Evolutionary conservation across 2,888 invertebrate species (phyloP).

Genomic region (Cremastobaeus sp.): DNA sequence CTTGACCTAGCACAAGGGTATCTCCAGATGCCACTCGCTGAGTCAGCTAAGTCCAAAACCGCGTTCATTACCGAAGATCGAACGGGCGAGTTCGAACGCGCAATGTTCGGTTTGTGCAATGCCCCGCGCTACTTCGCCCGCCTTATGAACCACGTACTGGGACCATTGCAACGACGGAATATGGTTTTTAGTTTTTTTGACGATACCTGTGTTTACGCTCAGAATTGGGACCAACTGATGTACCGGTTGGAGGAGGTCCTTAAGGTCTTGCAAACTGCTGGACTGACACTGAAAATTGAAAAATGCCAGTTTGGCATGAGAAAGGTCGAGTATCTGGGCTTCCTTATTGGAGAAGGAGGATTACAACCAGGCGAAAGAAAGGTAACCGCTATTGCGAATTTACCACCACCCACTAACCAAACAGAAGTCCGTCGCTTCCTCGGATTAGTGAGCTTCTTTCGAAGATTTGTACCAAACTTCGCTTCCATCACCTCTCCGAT

Average conservation of each 20-base stretch:
- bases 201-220: constrained; percentile 15
- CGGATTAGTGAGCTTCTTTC: constrained; percentile 25
- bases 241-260: not conserved
- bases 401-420: constrained; percentile 1
- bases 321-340: constrained; percentile 24
- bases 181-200: constrained; percentile 15
- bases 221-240: not conserved
- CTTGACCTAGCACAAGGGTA: constrained; percentile 35
- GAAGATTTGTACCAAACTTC: not conserved
- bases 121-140: constrained; percentile 39
- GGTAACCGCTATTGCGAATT: constrained; percentile 2
- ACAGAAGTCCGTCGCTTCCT: constrained; percentile 5
- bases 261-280: not conserved
- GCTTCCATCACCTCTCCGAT: not conserved
- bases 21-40: constrained; percentile 35
- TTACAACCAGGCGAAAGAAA: constrained; percentile 30
- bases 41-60: constrained; percentile 27
- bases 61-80: constrained; percentile 43
- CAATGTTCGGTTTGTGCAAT: constrained; percentile 39
- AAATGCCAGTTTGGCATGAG: constrained; percentile 19
- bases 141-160: constrained; percentile 25
- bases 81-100: constrained; percentile 29
- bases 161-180: not conserved
- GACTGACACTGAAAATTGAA: constrained; percentile 18
- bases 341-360: constrained; percentile 6